Percentiles rank a stretch among this genome's conserved stretches.
These are phyloP conservation scores for Phalacrocorax aristotelis DNA, from an alignment of 2,113 vertebrate species.

Conservation along the genomic window DNA sequence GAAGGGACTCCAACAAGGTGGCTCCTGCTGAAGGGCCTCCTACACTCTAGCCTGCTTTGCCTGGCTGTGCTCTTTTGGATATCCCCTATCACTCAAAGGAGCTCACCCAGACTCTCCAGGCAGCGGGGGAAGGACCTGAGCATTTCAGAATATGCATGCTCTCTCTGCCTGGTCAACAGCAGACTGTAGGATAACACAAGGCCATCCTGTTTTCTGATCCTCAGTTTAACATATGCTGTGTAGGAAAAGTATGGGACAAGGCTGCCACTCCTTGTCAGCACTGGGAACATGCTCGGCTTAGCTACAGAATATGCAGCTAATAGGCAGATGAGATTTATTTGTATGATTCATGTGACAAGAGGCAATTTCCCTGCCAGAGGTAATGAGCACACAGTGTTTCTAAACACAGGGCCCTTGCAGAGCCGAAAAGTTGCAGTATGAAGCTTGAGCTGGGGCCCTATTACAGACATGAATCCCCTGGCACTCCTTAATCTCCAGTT, in stretches of 20 bases:
- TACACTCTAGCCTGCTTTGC: not conserved
- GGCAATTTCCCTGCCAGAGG: not conserved
- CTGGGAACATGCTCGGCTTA: not conserved
- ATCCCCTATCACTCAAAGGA: not conserved
- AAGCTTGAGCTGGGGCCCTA: not conserved
- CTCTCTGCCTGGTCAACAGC: not conserved
- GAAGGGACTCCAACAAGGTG: not conserved
- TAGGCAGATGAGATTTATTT: not conserved
- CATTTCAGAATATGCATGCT: not conserved
- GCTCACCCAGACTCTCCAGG: not conserved
- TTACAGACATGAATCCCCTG: not conserved
- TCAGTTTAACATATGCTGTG: not conserved
- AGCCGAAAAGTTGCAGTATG: not conserved
- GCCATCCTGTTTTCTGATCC: not conserved
- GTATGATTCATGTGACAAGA: not conserved
- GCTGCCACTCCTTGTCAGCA: slow-evolving; percentile 12
- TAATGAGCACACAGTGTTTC: accelerated
- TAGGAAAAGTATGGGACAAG: not conserved
- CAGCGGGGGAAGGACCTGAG: not conserved
- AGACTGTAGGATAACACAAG: not conserved
- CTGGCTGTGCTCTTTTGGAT: not conserved
- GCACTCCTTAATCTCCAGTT: not conserved
- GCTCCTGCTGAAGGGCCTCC: not conserved
- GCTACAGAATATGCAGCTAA: not conserved
- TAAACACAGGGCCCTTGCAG: not conserved